Evolutionary conservation across 2,888 invertebrate species (phyloP), one percentile per base, ranked within the genome.

Genomic region (Caenorhabditis virilis): DNA sequence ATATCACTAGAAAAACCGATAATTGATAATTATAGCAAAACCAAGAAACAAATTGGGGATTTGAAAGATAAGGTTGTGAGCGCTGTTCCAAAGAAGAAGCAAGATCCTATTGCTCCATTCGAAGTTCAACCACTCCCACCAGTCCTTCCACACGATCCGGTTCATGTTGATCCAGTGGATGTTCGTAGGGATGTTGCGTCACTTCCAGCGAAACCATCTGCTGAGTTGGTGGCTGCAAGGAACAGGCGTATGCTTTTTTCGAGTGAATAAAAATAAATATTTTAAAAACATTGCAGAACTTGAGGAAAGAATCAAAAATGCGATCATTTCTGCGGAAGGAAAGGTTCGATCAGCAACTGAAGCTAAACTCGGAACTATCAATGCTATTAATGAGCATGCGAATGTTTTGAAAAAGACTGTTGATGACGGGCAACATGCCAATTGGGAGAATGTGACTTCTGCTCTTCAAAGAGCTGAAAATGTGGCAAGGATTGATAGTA

Each of bases 341-440:
- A 64, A 58, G 18, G 74, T 78, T 18, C 66, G 72, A 38, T 7
- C 45, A 13, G 74, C 78, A 13, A 76, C 75, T 23, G 74, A 75
- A 18, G 76, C 76, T 1, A 78, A 79, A 63, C 56, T 76, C 33
- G 52, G 47, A 18, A 75, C 76, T 9, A 75, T 75, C 54, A 56
- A 65, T 1, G 82, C 83, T 2, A 76, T 84, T 57, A 83, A 77
- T 49, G 62, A 77, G 3, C 86, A 86, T 69, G 82, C 83, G 9
- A 59, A 78, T 25, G 64, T 79, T 26, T 72, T 86, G 39, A 84
- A 83, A 64, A 75, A 81, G 52, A 85, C 86, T 22, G 84, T 86
- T 18, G 74, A 73, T 45, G 66, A 69, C 18, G 68, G 60, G 15
- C 60, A 74, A 56, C 55, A 77, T 39, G 71, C 65, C n/a, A 58